These are phyloP conservation scores for Xenopus laevis DNA, from an alignment of 2,113 vertebrate genomes.

Conservation along the genomic window DNA sequence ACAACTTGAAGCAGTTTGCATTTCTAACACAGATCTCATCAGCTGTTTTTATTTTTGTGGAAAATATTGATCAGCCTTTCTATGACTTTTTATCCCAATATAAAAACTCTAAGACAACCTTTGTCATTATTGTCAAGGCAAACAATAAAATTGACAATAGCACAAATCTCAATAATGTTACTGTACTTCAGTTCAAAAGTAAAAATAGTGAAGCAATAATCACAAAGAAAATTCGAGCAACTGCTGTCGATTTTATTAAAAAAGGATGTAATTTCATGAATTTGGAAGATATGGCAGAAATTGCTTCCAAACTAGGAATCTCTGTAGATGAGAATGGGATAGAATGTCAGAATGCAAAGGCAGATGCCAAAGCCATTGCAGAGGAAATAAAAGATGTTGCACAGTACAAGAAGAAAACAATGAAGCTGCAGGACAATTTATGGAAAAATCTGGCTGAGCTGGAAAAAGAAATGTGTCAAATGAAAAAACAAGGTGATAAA, in stretches of 20 bases:
- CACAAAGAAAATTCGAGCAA: conserved; percentile 36
- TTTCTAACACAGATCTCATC: conserved; percentile 53
- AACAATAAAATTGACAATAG: conserved; percentile 35
- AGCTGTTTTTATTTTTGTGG: conserved; percentile 54
- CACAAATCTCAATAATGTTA: conserved; percentile 49
- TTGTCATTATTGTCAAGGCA: conserved; percentile 53
- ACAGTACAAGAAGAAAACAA: conserved; percentile 30
- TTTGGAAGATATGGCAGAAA: conserved; percentile 49
- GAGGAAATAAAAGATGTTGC: conserved; percentile 22
- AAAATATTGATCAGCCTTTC: conserved; percentile 54
- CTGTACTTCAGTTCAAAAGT: conserved; percentile 46
- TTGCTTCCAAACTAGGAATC: conserved; percentile 45
- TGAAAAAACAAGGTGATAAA: conserved; percentile 5
- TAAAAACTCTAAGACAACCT: conserved; percentile 41
- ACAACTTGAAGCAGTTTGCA: conserved; percentile 54
- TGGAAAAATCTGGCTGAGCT: conserved; percentile 43
- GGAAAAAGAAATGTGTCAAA: conserved; percentile 44
- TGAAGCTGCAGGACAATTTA: conserved; percentile 48
- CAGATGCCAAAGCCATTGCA: neutral
- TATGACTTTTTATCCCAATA: conserved; percentile 46
- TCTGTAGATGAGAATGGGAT: conserved; percentile 43
- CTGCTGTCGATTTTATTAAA: conserved; percentile 29
- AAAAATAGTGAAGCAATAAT: conserved; percentile 31
- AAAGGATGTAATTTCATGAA: conserved; percentile 42
- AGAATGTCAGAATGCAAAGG: conserved; percentile 43